Conservation (phyloP, 2,113 vertebrate genomes). For the Callipepla californica region DNA sequence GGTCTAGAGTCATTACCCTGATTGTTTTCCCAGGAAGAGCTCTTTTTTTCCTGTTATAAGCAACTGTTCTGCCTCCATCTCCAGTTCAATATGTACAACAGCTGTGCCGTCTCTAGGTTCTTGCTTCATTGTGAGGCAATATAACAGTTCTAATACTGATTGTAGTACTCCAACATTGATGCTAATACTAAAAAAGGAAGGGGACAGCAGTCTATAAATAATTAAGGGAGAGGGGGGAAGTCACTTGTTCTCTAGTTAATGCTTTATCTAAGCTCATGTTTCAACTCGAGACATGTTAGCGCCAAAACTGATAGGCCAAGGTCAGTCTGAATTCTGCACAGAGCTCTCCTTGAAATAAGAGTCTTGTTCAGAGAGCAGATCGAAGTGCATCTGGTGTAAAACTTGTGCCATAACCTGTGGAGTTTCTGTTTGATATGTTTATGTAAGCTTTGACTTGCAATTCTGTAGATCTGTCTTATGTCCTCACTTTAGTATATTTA, state of each 20-base stretch:
- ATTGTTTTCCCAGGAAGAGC: not conserved
- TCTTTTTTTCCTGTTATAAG: not conserved
- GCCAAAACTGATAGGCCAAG: conserved; percentile 40
- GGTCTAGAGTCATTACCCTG: not conserved
- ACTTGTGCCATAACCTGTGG: not conserved
- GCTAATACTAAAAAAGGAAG: conserved; percentile 17
- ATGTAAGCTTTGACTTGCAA: not conserved
- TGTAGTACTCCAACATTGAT: conserved; percentile 21
- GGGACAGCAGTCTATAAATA: conserved; percentile 59
- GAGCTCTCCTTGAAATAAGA: not conserved
- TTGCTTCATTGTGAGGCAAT: not conserved
- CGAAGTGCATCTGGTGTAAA: not conserved
- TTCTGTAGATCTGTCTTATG: not conserved
- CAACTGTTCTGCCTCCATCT: too few species aligned
- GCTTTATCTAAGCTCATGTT: conserved; percentile 51
- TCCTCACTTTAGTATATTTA: fast-evolving
- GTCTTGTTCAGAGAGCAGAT: not conserved
- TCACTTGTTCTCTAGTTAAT: conserved; percentile 48
- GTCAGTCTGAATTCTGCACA: conserved; percentile 8
- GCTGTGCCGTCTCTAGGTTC: not conserved
- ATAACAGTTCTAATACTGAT: not conserved
- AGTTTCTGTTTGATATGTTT: not conserved
- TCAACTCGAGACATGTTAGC: not conserved
- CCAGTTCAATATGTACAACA: not conserved
- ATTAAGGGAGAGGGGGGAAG: conserved; percentile 44